Conservation (phyloP, 92 coral and sea anemone species). For the Parazoanthus atlanticus region DNA sequence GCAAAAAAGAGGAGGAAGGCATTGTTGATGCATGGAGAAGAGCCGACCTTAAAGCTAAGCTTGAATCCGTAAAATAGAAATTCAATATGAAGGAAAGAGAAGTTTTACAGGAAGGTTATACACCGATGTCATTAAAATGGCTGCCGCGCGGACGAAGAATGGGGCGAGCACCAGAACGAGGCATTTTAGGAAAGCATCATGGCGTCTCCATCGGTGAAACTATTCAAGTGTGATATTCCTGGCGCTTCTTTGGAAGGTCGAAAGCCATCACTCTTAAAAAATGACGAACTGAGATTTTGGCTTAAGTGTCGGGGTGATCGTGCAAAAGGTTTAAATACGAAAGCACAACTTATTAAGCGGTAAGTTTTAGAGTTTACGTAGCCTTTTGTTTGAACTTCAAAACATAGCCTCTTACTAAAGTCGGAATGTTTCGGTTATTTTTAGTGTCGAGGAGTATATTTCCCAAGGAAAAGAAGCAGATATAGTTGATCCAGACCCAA, state of each 20-base stretch:
- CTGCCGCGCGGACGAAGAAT: slow-evolving; percentile 30
- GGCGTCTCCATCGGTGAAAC: slow-evolving; percentile 8
- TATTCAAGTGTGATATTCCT: slow-evolving; percentile 42
- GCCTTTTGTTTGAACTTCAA: slow-evolving; percentile 18
- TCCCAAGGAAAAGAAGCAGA: slow-evolving; percentile 27
- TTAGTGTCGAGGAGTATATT: slow-evolving; percentile 55
- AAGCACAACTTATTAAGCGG: slow-evolving; percentile 23
- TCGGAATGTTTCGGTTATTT: slow-evolving; percentile 24
- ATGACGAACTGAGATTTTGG: slow-evolving; percentile 19
- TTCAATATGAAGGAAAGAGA: slow-evolving; percentile 16
- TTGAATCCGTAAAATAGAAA: slow-evolving; percentile 20
- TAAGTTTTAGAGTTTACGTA: too few species aligned
- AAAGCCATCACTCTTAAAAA: too few species aligned
- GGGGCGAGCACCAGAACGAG: too few species aligned
- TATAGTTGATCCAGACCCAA: slow-evolving; percentile 47
- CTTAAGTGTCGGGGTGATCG: slow-evolving; percentile 15
- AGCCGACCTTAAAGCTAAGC: slow-evolving; percentile 32
- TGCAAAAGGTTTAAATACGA: slow-evolving; percentile 25
- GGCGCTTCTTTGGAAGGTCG: slow-evolving; percentile 47
- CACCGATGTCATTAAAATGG: slow-evolving; percentile 50
- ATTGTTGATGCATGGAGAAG: slow-evolving; percentile 47
- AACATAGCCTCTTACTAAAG: neutral
- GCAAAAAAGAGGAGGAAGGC: slow-evolving; percentile 44
- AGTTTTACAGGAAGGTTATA: slow-evolving; percentile 6
- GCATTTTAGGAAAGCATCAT: slow-evolving; percentile 17